Evolutionary conservation across 92 coral and sea anemone genomes (phyloP), one percentile per base, ranked within the genome.

Genomic region (Siderastrea radians): DNA sequence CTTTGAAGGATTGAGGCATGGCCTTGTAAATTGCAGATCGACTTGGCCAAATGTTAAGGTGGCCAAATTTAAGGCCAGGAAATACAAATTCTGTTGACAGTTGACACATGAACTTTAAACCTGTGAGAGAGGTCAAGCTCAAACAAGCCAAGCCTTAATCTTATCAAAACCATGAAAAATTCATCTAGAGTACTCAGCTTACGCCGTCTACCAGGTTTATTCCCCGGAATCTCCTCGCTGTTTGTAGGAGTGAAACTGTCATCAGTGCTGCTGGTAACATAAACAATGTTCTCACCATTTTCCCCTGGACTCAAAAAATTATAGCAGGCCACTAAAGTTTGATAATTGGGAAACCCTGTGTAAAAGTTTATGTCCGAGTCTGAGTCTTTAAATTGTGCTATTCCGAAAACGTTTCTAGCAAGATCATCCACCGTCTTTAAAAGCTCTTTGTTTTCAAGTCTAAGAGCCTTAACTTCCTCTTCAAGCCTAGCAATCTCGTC

Each of bases 21-120:
- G 64, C 60, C 74, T 72, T 86, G 46, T 81, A 7, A 16, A 92
- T 69, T 55, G 77, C 79, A 49, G 59, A 77, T n/a, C 83, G 46
- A 3, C 77, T 51, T 44, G 95, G 93, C 90, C 95, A 92, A 2
- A 89, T 89, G 51, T 72, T 61, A 1, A 85, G 69, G 90, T 79
- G 64, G 2, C 82, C 86, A 70, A 90, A 79, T 76, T 72, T 84
- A 0, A 85, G 47, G 55, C 87, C 90, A 85, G 5, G 86, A 77
- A 14, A 72, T 78, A 55, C 85, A 84, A 53, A 90, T 85, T 45
- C 78, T 90, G 47, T 80, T 90, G 2, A 85, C 77, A 4, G 86
- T 78, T 14, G 90, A 78, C 5, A 60, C 68, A 49, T 78, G 86
- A 12, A 90, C 77, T 7, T 63, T 62, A 73, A 84, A 90, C 38